phyloP scores from a whole-genome alignment of 2,113 vertebrate species.

The Tragulus kanchil region DNA sequence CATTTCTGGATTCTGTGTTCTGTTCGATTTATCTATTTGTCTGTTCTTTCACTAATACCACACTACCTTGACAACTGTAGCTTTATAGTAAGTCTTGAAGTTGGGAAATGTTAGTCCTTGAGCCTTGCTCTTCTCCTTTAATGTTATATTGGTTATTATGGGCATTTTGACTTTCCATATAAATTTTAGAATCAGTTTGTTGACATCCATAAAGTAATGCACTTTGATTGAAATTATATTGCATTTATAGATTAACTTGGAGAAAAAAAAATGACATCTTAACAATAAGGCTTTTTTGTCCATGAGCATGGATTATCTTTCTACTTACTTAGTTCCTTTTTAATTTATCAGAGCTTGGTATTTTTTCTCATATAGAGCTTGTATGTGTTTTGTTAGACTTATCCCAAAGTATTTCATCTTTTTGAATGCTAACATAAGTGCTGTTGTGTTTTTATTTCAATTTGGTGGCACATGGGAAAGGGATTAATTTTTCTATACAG shows the following conservation, averaged over 20 bases:
- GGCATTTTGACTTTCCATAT: neutral
- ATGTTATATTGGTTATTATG: neutral
- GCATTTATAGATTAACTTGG: no score
- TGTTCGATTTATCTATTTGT: neutral
- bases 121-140: neutral
- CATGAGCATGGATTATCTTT: neutral
- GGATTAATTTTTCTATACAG: neutral
- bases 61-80: neutral
- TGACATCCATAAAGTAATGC: neutral
- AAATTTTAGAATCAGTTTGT: neutral
- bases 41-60: neutral
- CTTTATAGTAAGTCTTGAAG: neutral
- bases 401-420: neutral
- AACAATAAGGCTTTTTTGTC: neutral
- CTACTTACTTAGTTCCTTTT: neutral
- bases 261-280: neutral
- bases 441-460: neutral
- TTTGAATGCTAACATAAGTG: neutral
- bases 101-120: neutral
- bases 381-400: neutral
- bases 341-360: neutral
- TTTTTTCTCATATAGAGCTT: neutral
- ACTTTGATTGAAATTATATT: neutral
- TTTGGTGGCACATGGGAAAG: neutral
- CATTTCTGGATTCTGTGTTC: neutral